phyloP scores from a whole-genome alignment of 2,797 vertebrate species.

The Sebastes variabilis region DNA sequence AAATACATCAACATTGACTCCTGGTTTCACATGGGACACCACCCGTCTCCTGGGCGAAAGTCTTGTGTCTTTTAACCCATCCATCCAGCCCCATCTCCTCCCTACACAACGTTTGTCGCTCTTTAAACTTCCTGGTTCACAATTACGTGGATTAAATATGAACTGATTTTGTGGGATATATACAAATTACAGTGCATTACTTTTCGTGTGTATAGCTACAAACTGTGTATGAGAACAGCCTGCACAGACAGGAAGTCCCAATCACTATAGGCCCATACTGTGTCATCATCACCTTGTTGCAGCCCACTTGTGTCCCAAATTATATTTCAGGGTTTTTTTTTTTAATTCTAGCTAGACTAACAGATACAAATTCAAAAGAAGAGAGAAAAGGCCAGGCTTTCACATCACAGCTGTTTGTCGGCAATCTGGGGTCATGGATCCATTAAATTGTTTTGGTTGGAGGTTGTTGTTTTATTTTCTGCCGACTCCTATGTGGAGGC shows the following conservation, averaged over 20 bases:
- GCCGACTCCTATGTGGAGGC: conserved; percentile 6
- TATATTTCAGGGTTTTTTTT: neutral
- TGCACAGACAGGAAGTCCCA: neutral
- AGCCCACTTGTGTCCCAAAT: neutral
- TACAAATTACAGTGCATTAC: too few relatives aligned
- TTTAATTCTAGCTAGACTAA: neutral
- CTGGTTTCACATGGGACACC: too few relatives aligned
- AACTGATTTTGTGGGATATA: too few relatives aligned
- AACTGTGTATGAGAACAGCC: too few relatives aligned
- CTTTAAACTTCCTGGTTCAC: too few relatives aligned
- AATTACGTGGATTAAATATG: too few relatives aligned
- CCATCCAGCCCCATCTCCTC: too few relatives aligned
- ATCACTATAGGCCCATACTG: neutral
- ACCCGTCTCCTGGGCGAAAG: too few relatives aligned
- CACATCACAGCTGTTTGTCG: conserved; percentile 1
- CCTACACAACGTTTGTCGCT: too few relatives aligned
- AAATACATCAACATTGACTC: too few relatives aligned
- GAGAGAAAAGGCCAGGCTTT: conserved; percentile 7
- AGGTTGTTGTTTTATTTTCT: conserved; percentile 21
- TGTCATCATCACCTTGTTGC: accelerated
- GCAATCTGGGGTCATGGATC: conserved; percentile 27
- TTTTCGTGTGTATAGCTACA: too few relatives aligned
- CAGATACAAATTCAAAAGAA: neutral
- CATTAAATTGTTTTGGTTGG: conserved; percentile 49
- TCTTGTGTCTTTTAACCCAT: too few relatives aligned